These are phyloP conservation scores for Anarrhichthys ocellatus DNA, from an alignment of 2,113 vertebrate species.

Conservation along the genomic window DNA sequence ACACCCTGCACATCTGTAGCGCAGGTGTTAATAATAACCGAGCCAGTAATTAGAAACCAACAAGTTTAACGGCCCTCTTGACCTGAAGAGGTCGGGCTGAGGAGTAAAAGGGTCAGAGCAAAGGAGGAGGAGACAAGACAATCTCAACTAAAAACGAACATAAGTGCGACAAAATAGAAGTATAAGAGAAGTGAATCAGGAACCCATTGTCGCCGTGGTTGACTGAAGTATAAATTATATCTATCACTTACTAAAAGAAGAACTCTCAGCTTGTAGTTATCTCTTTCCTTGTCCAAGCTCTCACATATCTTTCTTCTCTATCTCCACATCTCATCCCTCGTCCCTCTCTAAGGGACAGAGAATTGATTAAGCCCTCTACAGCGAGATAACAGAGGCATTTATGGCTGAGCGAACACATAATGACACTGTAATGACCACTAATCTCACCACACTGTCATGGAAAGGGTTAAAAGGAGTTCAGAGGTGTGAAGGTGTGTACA, in stretches of 20 bases:
- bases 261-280: constrained; percentile 16
- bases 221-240: neutral
- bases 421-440: constrained; percentile 72
- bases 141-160: constrained; percentile 3
- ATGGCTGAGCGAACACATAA: constrained; percentile 73
- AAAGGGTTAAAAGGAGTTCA: constrained; percentile 69
- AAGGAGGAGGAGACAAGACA: neutral
- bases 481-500: constrained; percentile 69
- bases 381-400: constrained; percentile 72
- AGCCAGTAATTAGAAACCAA: constrained; percentile 68
- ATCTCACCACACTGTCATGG: constrained; percentile 69
- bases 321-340: constrained; percentile 58
- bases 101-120: constrained; percentile 25
- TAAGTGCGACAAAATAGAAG: neutral
- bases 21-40: constrained; percentile 62
- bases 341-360: constrained; percentile 55
- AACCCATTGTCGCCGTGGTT: neutral
- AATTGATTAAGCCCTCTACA: constrained; percentile 61
- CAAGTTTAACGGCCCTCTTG: constrained; percentile 18
- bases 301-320: constrained; percentile 47
- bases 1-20: constrained; percentile 44
- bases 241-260: constrained; percentile 10
- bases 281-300: constrained; percentile 22
- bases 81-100: constrained; percentile 29
- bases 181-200: neutral